Evolutionary conservation across 2,113 vertebrate species (phyloP), one percentile per base, ranked within the genome.

Genomic region (Nerophis ophidion): DNA sequence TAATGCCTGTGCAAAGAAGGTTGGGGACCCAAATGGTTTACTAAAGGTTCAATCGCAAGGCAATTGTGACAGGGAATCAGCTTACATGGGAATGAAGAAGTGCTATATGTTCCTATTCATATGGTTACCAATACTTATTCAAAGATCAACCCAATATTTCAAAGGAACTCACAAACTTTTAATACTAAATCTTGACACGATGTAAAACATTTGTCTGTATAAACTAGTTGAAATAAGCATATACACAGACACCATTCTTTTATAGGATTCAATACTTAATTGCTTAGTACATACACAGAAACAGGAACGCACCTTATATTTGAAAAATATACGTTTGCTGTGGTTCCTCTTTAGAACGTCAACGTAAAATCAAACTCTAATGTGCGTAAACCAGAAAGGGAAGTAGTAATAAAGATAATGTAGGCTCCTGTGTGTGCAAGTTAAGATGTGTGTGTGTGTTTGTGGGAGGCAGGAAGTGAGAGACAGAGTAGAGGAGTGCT

Each of bases 381-480:
- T 82, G 69, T 71, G 60, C 75, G 76, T 8, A 56, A 19, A 42
- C 36, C 67, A 82, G 72, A 70, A 83, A 74, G 71, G 64, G 61
- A 72, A 79, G 77, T 86, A 74, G 83, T 74, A 81, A 78, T 62
- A 70, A 74, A 68, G 80, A 80, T 84, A 78, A 79, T 60, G 63
- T 58, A 74, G 60, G 60, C 63, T 64, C 64, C 70, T 71, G 66
- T 80, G 70, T 70, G 33, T 61, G 62, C 45, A 64, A n/a, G 68
- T 59, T 47, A 16, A 45, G 19, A 8, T 63, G 52, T 19, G 46
- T 48, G 46, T 48, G 52, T 68, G 33, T 53, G 42, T 62, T 58
- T 54, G 66, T 65, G 68, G 54, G 52, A 48, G 38, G 36, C 62
- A 1, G n/a, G 10, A 54, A 26, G 44, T 58, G 65, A 56, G 59